Evolutionary conservation across 1,140 invertebrate species (phyloP).

Genomic region (Calycopis cecrops): DNA sequence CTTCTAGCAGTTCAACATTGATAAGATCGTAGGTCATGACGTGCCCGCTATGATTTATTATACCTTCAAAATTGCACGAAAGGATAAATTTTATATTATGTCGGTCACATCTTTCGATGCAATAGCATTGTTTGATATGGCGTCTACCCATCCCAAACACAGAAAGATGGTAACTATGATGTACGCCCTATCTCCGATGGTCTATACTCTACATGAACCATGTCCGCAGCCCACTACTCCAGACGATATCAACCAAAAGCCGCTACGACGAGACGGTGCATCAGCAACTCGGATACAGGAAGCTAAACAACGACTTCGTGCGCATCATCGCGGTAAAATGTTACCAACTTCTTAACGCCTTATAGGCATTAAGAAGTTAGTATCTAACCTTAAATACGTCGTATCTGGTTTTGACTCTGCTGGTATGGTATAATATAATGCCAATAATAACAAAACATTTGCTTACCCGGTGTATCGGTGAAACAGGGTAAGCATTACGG

Average conservation of each 20-base stretch:
- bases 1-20: constrained; percentile 77
- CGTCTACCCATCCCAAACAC: constrained; percentile 77
- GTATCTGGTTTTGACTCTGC: constrained; percentile 73
- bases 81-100: constrained; percentile 76
- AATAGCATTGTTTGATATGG: constrained; percentile 70
- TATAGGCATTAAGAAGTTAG: constrained; percentile 72
- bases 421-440: constrained; percentile 74
- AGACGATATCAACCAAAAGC: constrained; percentile 65
- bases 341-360: constrained; percentile 69
- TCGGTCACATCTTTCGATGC: constrained; percentile 78
- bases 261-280: constrained; percentile 76
- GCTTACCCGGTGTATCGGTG: constrained; percentile 87
- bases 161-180: constrained; percentile 78
- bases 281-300: constrained; percentile 73
- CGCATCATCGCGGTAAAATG: constrained; percentile 65
- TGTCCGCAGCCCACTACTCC: constrained; percentile 75
- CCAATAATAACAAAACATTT: constrained; percentile 84
- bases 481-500: constrained; percentile 84
- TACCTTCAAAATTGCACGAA: constrained; percentile 73
- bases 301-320: constrained; percentile 71
- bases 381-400: constrained; percentile 77
- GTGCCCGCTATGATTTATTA: constrained; percentile 85
- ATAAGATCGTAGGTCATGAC: constrained; percentile 86
- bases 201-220: no score
- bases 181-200: no score